A percentile compares a stretch with the other conserved stretches of the same genome.
Evolutionary conservation across 2,113 vertebrate genomes (phyloP).

Genomic region (Melanerpes formicivorus): DNA sequence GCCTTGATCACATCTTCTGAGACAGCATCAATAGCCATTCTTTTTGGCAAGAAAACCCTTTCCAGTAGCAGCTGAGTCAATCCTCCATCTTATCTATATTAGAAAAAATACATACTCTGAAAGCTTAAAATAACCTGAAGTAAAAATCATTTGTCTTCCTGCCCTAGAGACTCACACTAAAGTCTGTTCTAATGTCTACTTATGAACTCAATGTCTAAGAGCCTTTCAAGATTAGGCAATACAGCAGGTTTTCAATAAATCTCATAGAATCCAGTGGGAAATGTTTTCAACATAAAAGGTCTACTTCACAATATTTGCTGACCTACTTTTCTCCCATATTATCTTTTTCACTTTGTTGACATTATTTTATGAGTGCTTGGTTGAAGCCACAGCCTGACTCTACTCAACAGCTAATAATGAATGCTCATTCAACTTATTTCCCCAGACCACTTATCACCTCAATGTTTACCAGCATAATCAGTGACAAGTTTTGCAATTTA

Average conservation of each 20-base stretch:
- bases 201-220: background rate
- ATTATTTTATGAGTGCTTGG: background rate
- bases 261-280: background rate
- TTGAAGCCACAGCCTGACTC: background rate
- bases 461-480: slow-evolving; percentile 46
- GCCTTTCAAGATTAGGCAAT: background rate
- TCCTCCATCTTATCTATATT: slow-evolving; percentile 7
- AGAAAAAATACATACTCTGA: background rate
- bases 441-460: slow-evolving; percentile 36
- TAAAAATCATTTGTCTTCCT: slow-evolving; percentile 6
- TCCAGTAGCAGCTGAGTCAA: slow-evolving; percentile 27
- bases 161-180: background rate
- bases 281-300: background rate
- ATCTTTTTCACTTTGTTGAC: background rate
- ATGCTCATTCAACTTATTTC: slow-evolving; percentile 10
- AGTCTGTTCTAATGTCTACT: background rate
- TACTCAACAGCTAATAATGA: background rate
- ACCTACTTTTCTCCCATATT: background rate
- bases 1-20: background rate
- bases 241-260: background rate
- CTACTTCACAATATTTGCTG: background rate
- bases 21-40: background rate
- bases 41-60: slow-evolving; percentile 3
- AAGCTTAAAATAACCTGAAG: slow-evolving; percentile 28
- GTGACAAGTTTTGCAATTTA: slow-evolving; percentile 28